Base-by-base conservation (phyloP, 2,113 vertebrate species). In the Donacobius atricapilla region DNA sequence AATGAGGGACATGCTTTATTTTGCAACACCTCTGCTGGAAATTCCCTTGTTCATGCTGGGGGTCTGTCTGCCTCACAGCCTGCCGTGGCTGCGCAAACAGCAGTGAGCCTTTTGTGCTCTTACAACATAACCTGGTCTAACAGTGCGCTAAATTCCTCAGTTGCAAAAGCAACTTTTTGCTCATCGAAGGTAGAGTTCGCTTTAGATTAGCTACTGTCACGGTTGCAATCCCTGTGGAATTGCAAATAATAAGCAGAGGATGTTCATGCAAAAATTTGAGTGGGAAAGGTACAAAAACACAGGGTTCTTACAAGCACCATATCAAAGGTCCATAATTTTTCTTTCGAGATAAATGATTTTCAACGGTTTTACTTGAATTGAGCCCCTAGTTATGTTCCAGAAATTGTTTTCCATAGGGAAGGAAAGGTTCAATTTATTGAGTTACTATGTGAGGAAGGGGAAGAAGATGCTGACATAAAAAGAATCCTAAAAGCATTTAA, bases 181-280 rank as follows among this genome's bases (percentile, higher is more conserved):
- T 83, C 10, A 9, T 73, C 45, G 51, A 30, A 4, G 3, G 73
- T 20, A 22, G 66, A 53, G 17, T 54, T 82, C 51, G 9, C 64
- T 85, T 50, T 18, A 65, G 47, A 69, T 76, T 54, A 77, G 64
- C 35, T 88, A 15, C 33, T 73, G 37, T 10, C 33, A 54, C 50
- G 40, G 42, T 2, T 73, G 33, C 15, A 70, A n/a, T 63, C 33
- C 42, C 39, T 1, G 1, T 1, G 9, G 64, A 61, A 63, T 0
- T 47, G 47, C 22, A 83, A 77, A 58, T 70, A 21, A 17, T 63
- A 8, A 57, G 35, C 14, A 30, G 81, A 69, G 42, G 39, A 45
- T 0, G 3, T 61, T 53, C 4, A 11, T 69, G 50, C n/a, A 35
- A 60, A 64, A 85, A 87, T 47, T 16, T 7, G 39, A 80, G 19